Evolutionary conservation across 2,888 invertebrate species (phyloP).

Genomic region (Eristalis tenax): DNA sequence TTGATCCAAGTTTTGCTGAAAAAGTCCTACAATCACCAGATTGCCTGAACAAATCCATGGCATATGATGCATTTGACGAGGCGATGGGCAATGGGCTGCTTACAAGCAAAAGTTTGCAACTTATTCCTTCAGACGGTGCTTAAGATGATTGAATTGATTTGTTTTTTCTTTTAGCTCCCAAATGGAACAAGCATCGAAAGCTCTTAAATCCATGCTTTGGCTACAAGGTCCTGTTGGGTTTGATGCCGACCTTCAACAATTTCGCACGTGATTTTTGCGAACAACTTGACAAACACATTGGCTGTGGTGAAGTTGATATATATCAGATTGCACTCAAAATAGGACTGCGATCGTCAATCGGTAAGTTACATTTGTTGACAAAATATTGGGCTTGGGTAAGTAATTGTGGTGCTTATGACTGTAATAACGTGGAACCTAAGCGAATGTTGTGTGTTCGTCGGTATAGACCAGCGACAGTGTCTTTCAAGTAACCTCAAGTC

Average conservation of each 20-base stretch:
- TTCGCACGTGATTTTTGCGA: constrained; percentile 65
- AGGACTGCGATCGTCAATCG: neutral
- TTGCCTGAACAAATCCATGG: constrained; percentile 12
- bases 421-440: too few relatives aligned
- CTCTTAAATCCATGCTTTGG: constrained; percentile 77
- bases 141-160: constrained; percentile 71
- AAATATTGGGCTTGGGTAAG: too few relatives aligned
- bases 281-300: neutral
- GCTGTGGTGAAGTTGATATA: constrained; percentile 73
- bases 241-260: constrained; percentile 76
- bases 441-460: too few relatives aligned
- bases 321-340: constrained; percentile 1
- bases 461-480: too few relatives aligned
- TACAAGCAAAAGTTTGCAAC: constrained; percentile 76
- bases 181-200: constrained; percentile 77
- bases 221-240: constrained; percentile 76
- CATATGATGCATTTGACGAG: neutral
- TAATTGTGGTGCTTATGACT: too few relatives aligned
- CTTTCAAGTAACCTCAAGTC: too few relatives aligned
- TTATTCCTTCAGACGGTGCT: constrained; percentile 67
- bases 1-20: constrained; percentile 36
- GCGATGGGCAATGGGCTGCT: constrained; percentile 59
- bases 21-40: constrained; percentile 10
- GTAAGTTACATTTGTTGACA: neutral
- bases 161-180: constrained; percentile 73